Base-by-base conservation (phyloP, 2,888 invertebrate genomes). In the Camponotus fellah region DNA sequence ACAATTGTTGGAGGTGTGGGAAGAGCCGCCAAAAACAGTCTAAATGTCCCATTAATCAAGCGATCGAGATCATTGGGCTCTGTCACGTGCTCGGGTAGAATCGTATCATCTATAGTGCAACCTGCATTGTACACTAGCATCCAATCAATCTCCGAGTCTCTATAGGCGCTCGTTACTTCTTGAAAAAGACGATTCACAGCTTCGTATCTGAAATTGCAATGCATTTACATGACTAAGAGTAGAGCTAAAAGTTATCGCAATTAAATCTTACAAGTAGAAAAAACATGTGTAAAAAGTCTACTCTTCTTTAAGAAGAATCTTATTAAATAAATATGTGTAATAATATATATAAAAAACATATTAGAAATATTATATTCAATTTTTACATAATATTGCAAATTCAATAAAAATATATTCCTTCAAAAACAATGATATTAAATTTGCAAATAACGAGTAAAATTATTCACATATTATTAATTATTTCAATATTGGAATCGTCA, bases 31-130 rank as follows among this genome's bases (percentile, higher is more conserved):
- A 97, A 93, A 92, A 98, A 95, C 26, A 95, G 94, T 92, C 96
- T 94, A 92, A 98, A 95, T 12, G 96, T 95, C 83, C 95, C 92
- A 17, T 95, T 95, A 85, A 98, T 95, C 94, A 97, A 95, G 26
- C 95, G 95, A 58, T 95, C 95, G 72, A 99, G 96, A 94, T 98
- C 97, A 65, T 96, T 96, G 17, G 96, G 95, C 0, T 96, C 96
- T 86, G 98, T 97, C 34, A 98, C 96, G 93, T 99, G 98, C 94
- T 98, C 97, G 0, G 99, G 99, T 77, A 99, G 95, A 34, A 97
- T 98, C 8, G 97, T 97, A 91, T 97, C 97, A 93, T 99, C 98
- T 85, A 97, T 97, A 0, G 99, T 99, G 93, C 98, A 98, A 4
- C 99, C 99, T 53, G 97, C 98, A 90, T 98, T 97, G 92, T 97